Conservation (phyloP, 2,797 vertebrate genomes). For the Lagorchestes hirsutus region DNA sequence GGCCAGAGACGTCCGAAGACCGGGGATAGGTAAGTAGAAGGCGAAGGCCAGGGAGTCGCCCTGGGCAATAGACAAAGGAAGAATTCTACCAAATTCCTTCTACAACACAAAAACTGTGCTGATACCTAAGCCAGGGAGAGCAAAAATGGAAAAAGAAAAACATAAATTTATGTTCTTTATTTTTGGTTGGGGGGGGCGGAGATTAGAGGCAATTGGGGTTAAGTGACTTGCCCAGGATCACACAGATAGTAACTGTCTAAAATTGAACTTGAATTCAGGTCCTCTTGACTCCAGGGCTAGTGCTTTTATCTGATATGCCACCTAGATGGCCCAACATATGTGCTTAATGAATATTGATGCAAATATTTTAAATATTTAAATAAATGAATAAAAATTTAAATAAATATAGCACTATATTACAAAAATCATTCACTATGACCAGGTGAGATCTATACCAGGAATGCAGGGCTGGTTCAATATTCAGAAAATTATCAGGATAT, state of each 20-base stretch:
- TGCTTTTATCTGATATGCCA: not conserved
- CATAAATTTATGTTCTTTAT: not conserved
- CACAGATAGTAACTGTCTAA: no score
- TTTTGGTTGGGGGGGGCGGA: not conserved
- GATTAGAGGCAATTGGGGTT: not conserved
- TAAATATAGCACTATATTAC: not conserved
- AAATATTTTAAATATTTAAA: not conserved
- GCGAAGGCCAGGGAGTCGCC: no score
- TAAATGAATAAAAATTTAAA: no score
- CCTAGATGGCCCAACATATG: not conserved
- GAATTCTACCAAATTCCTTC: not conserved
- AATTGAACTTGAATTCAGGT: not conserved
- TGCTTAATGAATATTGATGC: not conserved
- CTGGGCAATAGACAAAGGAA: not conserved
- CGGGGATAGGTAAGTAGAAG: no score
- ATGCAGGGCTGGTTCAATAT: not conserved
- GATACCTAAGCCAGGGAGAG: not conserved
- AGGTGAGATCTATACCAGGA: not conserved
- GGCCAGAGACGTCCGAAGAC: no score
- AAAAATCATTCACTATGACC: not conserved
- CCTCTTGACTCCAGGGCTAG: not conserved
- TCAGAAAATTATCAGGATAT: not conserved
- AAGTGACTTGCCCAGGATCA: no score
- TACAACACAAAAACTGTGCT: not conserved
- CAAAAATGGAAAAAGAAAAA: not conserved